phyloP scores from a whole-genome alignment of 2,888 invertebrate genomes.

The Rhagonycha fulva region DNA sequence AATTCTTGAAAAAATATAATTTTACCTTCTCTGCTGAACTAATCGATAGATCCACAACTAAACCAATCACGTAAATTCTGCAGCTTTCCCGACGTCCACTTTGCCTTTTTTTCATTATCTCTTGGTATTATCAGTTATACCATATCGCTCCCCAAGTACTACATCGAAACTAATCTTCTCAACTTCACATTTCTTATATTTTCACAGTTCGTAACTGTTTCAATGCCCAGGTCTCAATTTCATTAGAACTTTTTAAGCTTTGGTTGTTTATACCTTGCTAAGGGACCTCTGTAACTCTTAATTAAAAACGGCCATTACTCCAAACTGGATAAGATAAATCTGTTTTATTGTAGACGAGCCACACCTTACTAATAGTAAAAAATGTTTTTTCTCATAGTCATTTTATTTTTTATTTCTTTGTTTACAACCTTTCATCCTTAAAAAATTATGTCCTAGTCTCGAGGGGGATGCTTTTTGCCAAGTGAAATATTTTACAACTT shows the following conservation, averaged over 20 bases:
- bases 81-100: background rate
- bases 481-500: background rate
- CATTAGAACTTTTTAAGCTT: background rate
- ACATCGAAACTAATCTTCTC: background rate
- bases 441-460: background rate
- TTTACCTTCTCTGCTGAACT: background rate
- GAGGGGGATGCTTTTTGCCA: background rate
- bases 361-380: background rate
- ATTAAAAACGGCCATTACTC: background rate
- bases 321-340: background rate
- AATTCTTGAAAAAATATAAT: background rate
- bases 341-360: background rate
- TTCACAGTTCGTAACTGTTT: background rate
- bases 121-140: background rate
- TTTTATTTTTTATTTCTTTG: background rate
- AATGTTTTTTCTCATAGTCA: background rate
- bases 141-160: background rate
- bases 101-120: background rate
- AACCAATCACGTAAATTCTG: background rate
- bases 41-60: background rate
- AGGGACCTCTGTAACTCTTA: background rate
- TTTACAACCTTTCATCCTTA: background rate
- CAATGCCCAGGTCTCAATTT: background rate
- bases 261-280: background rate
- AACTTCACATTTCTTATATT: background rate